Base-by-base conservation (phyloP, 2,797 vertebrate species). In the Pipistrellus pipistrellus region DNA sequence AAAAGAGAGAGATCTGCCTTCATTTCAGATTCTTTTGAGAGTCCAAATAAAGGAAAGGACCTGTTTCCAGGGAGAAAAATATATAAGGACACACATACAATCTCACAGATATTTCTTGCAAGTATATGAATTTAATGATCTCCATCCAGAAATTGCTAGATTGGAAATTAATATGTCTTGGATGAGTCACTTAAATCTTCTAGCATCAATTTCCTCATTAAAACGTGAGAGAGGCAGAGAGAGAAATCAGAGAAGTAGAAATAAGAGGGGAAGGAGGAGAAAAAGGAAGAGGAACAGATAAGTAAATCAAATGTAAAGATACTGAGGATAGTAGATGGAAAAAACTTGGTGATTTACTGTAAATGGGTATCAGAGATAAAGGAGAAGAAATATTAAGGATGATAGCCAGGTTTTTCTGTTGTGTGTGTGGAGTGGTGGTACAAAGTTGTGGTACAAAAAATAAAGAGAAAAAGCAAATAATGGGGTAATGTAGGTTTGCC, bases 91-190 rank as follows among this genome's bases (percentile, higher is more conserved):
- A 78, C 8, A 84, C 21, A 85, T 18, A 64, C 41, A 69, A 18
- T 30, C 27, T 38, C 77, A 66, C 0, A 78, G 32, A 38, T 46
- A 46, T 51, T 75, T 90, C 18, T 66, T 53, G 30, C 7, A 72
- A 21, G 20, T 17, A 23, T 90, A 69, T 69, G 21, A 88, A 12
- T 76, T 94, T 80, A 84, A 84, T 69, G 44, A 77, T 59, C 20
- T 66, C n/a, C 38, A 86, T 59, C 14, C 15, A 72, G 53, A 85
- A 81, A 81, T 20, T 23, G 27, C 62, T 62, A 51, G 8, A 44
- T 72, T 91, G 38, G n/a, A 91, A 85, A 66, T 90, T 76, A 78
- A 9, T 91, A 32, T 44, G 4, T 30, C 21, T 82, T 87, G 13
- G 15, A 57, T 15, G 53, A 68, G 25, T 81, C 71, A 71, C 20